Evolutionary conservation across 2,113 vertebrate species (phyloP).

Genomic region (Sardina pilchardus): DNA sequence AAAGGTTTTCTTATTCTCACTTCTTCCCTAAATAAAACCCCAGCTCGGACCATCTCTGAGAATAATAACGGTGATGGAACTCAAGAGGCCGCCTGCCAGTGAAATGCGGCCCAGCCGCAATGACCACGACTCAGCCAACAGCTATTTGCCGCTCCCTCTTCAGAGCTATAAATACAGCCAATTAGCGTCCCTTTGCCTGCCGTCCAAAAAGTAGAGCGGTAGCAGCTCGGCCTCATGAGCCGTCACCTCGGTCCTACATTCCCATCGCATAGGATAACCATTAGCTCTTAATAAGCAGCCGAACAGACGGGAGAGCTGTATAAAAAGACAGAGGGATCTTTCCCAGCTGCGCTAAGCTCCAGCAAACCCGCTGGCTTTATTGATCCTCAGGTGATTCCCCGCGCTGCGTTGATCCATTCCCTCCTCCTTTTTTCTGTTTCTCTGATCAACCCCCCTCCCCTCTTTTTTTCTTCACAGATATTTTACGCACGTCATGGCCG

Average conservation of each 20-base stretch:
- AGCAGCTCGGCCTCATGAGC: constrained; percentile 44
- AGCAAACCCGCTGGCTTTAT: constrained; percentile 26
- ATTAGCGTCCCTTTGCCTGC: constrained; percentile 59
- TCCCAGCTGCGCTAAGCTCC: constrained; percentile 35
- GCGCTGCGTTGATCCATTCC: not conserved
- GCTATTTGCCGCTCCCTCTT: constrained; percentile 67
- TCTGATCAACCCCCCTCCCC: not conserved
- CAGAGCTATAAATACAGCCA: constrained; percentile 73
- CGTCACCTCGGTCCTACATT: constrained; percentile 60
- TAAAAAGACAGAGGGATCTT: constrained; percentile 54
- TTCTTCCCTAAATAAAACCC: constrained; percentile 38
- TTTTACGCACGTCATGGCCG: constrained; percentile 47
- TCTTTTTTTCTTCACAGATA: not conserved
- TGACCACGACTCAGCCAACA: constrained; percentile 42
- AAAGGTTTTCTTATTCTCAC: constrained; percentile 16
- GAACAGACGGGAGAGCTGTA: constrained; percentile 55
- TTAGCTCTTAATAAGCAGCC: constrained; percentile 62
- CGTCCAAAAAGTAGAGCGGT: constrained; percentile 50
- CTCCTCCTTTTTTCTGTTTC: not conserved
- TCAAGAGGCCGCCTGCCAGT: not conserved
- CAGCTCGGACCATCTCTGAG: constrained; percentile 43
- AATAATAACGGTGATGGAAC: constrained; percentile 59
- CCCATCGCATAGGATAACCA: constrained; percentile 57
- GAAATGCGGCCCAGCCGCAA: constrained; percentile 15
- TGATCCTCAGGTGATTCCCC: not conserved